A percentile compares a stretch with the other conserved stretches of the same genome.
phyloP scores from a whole-genome alignment of 2,797 vertebrate genomes.

The Urocyon cinereoargenteus region DNA sequence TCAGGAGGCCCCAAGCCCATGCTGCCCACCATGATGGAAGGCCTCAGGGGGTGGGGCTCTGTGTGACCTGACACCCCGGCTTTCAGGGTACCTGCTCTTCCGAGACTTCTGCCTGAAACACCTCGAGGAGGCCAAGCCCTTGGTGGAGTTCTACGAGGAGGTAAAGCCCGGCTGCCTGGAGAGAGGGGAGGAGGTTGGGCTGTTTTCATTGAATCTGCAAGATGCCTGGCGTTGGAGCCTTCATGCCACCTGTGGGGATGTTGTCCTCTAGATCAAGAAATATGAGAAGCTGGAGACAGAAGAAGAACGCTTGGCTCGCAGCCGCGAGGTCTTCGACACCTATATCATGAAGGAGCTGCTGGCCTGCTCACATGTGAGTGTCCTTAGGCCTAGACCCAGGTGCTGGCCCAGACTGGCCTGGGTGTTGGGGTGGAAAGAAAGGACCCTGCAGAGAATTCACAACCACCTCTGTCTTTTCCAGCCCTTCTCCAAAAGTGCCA shows the following conservation, averaged over 20 bases:
- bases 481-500: slow-evolving; percentile 90
- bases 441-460: background rate
- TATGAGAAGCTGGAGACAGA: slow-evolving; percentile 90
- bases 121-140: slow-evolving; percentile 88
- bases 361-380: slow-evolving; percentile 89
- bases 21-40: rapidly evolving
- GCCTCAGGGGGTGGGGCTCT: background rate
- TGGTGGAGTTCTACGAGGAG: slow-evolving; percentile 90
- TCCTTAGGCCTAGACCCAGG: rapidly evolving
- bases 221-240: rapidly evolving
- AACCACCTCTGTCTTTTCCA: slow-evolving; percentile 58
- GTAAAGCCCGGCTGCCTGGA: slow-evolving; percentile 70
- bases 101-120: slow-evolving; percentile 89
- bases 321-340: slow-evolving; percentile 89
- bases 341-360: slow-evolving; percentile 91
- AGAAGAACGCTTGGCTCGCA: slow-evolving; percentile 84
- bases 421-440: background rate
- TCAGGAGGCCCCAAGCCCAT: background rate
- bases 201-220: background rate
- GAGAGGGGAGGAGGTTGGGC: background rate
- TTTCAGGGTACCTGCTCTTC: slow-evolving; percentile 89
- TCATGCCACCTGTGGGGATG: background rate
- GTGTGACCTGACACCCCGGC: background rate
- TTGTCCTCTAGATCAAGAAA: slow-evolving; percentile 87
- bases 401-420: background rate